Percentiles rank a stretch among this genome's conserved stretches.
Conservation (phyloP, 2,797 vertebrate species). For the Pelochelys cantorii region DNA sequence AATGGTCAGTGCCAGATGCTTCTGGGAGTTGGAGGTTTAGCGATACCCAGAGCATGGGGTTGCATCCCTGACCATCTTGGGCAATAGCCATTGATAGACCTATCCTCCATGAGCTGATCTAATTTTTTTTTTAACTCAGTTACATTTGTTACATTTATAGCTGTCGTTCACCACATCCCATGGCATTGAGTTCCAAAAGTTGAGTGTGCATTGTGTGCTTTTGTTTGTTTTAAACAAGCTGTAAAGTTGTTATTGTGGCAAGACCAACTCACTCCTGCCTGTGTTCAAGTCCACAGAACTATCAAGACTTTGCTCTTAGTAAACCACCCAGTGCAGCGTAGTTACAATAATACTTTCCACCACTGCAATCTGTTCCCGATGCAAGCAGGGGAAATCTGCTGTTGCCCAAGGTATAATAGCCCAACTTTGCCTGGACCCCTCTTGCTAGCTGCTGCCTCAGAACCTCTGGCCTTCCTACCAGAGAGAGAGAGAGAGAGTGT, state of each 20-base stretch:
- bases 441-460: too few relatives aligned
- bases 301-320: neutral
- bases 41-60: neutral
- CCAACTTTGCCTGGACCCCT: too few relatives aligned
- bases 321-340: neutral
- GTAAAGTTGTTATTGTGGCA: neutral
- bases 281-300: neutral
- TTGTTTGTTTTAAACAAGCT: neutral
- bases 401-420: too few relatives aligned
- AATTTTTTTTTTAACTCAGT: neutral
- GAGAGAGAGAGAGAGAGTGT: too few relatives aligned
- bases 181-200: neutral
- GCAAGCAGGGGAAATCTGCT: neutral
- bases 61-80: neutral
- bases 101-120: neutral
- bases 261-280: neutral
- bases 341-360: neutral
- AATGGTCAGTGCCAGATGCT: neutral
- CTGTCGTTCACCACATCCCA: neutral
- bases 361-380: neutral
- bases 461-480: too few relatives aligned
- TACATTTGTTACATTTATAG: neutral
- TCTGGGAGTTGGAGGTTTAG: neutral
- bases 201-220: neutral
- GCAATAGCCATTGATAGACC: neutral